Conservation (phyloP, 2,113 vertebrate genomes). For the Thinocorus orbignyianus region DNA sequence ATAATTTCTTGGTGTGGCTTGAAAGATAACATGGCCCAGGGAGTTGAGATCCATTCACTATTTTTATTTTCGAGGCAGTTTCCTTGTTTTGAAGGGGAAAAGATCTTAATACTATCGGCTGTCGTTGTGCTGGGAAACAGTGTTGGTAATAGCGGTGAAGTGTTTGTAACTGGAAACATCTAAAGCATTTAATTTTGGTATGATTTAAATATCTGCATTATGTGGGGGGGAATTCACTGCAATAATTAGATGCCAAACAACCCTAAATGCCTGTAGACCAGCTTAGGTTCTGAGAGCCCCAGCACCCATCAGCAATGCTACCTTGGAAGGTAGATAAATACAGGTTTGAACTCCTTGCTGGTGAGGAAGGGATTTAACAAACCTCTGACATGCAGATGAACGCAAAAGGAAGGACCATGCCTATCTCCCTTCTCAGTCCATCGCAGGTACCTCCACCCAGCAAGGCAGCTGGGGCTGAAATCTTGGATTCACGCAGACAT, state of each 20-base stretch:
- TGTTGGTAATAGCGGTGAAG: neutral
- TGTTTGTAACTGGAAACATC: neutral
- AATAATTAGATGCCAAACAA: neutral
- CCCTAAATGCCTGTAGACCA: neutral
- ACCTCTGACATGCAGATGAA: neutral
- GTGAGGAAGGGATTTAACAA: neutral
- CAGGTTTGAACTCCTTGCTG: accelerated
- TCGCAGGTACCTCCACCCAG: neutral
- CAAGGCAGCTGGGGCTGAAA: neutral
- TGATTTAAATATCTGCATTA: neutral
- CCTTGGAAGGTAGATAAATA: neutral
- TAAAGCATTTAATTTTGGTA: neutral
- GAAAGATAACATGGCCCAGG: neutral
- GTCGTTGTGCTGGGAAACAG: neutral
- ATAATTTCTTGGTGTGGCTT: neutral
- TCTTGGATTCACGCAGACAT: neutral
- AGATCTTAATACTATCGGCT: neutral
- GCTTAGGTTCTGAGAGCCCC: neutral
- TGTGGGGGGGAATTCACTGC: accelerated
- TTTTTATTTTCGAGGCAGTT: neutral
- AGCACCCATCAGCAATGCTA: no score
- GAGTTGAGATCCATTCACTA: neutral
- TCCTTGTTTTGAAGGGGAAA: neutral
- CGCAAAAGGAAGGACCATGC: accelerated
- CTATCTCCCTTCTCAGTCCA: neutral